Percentiles rank a stretch among this genome's conserved stretches.
phyloP scores from a whole-genome alignment of 2,888 invertebrate species.

The Acrobasis repandana region DNA sequence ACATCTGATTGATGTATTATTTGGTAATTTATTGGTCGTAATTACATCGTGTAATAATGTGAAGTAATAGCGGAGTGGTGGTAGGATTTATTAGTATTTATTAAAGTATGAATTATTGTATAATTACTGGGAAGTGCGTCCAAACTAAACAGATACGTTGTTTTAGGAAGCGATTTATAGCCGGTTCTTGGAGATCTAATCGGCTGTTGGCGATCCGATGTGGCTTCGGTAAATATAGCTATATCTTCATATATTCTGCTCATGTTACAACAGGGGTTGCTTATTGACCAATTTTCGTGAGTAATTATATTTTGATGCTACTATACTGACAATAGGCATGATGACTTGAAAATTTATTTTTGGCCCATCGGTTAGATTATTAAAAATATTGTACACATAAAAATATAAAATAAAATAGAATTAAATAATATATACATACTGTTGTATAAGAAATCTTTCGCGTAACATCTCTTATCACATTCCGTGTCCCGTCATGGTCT shows the following conservation, averaged over 20 bases:
- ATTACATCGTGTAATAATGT: constrained; percentile 82
- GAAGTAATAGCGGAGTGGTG: constrained; percentile 71
- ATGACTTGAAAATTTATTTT: too few relatives aligned
- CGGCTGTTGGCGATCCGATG: constrained; percentile 57
- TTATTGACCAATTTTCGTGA: background rate
- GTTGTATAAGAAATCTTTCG: too few relatives aligned
- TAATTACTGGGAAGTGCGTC: constrained; percentile 80
- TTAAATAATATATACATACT: too few relatives aligned
- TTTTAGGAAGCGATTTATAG: constrained; percentile 78
- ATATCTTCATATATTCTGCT: constrained; percentile 12
- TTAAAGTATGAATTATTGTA: constrained; percentile 83
- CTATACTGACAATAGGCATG: too few relatives aligned
- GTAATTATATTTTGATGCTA: too few relatives aligned
- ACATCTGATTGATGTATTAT: constrained; percentile 83
- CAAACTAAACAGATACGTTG: constrained; percentile 79
- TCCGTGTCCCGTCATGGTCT: too few relatives aligned
- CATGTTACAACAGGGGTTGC: background rate
- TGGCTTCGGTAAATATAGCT: constrained; percentile 27
- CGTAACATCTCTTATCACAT: too few relatives aligned
- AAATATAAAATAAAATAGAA: too few relatives aligned
- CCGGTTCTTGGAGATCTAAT: constrained; percentile 74
- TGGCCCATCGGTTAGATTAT: too few relatives aligned
- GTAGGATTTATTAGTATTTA: constrained; percentile 82
- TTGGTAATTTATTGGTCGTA: constrained; percentile 81
- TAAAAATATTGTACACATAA: background rate